Evolutionary conservation across 2,113 vertebrate genomes (phyloP), one percentile per base, ranked within the genome.

Genomic region (Lepidothrix coronata): DNA sequence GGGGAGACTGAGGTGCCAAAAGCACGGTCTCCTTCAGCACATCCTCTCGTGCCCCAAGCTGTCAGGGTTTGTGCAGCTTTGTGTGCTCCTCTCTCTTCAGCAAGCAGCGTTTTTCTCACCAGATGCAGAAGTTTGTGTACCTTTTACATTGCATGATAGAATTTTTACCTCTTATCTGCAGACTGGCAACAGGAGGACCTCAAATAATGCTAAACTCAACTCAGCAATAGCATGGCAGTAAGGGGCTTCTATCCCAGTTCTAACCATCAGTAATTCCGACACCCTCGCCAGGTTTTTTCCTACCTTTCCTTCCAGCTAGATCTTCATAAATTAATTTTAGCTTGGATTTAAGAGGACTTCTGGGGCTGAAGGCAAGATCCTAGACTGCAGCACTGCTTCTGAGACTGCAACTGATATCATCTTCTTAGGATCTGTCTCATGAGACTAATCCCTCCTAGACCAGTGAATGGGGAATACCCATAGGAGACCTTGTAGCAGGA

Each of bases 391-490:
- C 61, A 49, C 55, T 37, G 63, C 79, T 67, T 66, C 67, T 3
- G 19, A 73, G 65, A 28, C 88, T 74, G 59, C 33, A 66, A 39
- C 71, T 85, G 68, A 74, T 86, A 66, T 21, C 71, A 66, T 21
- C 71, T 85, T 71, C 82, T 78, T 48, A 41, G 88, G 22, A 14
- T 78, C 35, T 72, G 1, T 85, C 82, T 88, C 14, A 0, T 37
- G 91, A 61, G 93, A 90, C 52, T 91, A 44, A 86, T 94, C 28
- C 11, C 22, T 86, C 57, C 76, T 63, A 68, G 65, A 51, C n/a
- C 52, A 84, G 61, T 95, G 79, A 93, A 88, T 89, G 95, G 76
- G 85, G 83, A 95, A 94, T 93, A 91, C 92, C 93, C 95, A 57
- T 6, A 94, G 91, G 92, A 94, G 80, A 81, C 73, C 48, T 83